These are phyloP conservation scores for Drosophila atroscutellata DNA, from an alignment of 2,888 invertebrate species.

Conservation along the genomic window DNA sequence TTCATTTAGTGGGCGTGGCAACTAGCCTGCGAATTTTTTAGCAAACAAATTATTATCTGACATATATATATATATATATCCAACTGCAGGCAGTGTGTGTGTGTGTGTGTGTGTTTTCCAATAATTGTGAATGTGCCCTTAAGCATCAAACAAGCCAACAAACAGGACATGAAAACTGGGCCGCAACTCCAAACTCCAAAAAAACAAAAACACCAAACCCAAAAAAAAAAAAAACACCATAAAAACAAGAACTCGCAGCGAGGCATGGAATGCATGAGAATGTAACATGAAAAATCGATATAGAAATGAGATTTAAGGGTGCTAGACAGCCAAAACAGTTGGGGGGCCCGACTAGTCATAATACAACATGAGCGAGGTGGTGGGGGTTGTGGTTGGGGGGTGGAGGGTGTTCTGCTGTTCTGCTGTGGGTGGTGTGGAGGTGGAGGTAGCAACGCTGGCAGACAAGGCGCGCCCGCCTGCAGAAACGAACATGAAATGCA, in stretches of 20 bases:
- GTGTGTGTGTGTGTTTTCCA: constrained; percentile 33
- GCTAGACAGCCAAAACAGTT: constrained; percentile 57
- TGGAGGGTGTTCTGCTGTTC: not conserved
- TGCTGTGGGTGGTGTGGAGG: not conserved
- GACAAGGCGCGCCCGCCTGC: constrained; percentile 48
- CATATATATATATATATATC: not conserved
- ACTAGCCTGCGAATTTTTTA: constrained; percentile 33
- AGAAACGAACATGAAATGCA: constrained; percentile 61
- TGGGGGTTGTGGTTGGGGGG: not conserved
- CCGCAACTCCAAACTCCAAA: constrained; percentile 24
- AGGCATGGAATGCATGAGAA: constrained; percentile 59
- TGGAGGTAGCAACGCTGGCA: constrained; percentile 16
- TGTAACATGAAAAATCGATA: constrained; percentile 77
- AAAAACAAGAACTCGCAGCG: constrained; percentile 6
- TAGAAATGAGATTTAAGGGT: constrained; percentile 79
- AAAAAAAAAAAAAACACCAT: not conserved
- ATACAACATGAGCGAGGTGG: not conserved
- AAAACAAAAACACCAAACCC: constrained; percentile 10
- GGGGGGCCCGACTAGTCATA: constrained; percentile 26
- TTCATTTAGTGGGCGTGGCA: constrained; percentile 56
- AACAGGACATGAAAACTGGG: constrained; percentile 52
- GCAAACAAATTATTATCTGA: constrained; percentile 23
- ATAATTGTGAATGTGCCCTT: constrained; percentile 61
- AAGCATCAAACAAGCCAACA: constrained; percentile 44
- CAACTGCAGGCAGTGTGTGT: not conserved